phyloP scores from a whole-genome alignment of 2,113 vertebrate genomes.

The Accipiter virgatus region DNA sequence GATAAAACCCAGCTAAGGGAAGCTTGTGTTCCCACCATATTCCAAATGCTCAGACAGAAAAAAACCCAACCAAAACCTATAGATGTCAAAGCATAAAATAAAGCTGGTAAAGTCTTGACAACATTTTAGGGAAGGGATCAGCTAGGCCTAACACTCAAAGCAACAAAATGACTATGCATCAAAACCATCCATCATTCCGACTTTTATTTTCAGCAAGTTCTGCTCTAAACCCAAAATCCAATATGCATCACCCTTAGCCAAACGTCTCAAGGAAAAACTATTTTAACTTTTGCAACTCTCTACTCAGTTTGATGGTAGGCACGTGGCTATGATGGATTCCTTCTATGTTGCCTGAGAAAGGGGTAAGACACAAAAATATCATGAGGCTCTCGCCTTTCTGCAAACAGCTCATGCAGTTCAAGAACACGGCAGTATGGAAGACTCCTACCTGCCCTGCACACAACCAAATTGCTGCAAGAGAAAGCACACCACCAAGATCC shows the following conservation, averaged over 20 bases:
- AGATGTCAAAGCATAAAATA: not conserved
- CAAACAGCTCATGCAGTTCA: not conserved
- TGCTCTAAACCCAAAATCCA: slow-evolving; percentile 5
- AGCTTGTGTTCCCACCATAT: not conserved
- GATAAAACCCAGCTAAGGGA: not conserved
- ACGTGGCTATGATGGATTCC: not conserved
- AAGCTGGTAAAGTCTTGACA: not conserved
- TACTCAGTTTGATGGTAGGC: not conserved
- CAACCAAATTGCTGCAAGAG: not conserved
- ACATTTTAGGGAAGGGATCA: not conserved
- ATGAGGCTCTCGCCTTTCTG: not conserved
- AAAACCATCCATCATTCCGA: not conserved
- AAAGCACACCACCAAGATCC: not conserved
- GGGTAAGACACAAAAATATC: not conserved
- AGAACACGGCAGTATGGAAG: not conserved
- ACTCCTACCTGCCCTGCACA: not conserved
- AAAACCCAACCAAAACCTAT: not conserved
- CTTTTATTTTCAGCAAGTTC: slow-evolving; percentile 8
- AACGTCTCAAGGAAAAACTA: not conserved
- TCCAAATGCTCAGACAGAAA: not conserved
- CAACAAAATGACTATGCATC: not conserved
- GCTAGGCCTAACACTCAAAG: not conserved
- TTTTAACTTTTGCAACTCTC: not conserved
- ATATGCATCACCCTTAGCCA: not conserved
- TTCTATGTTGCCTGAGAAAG: not conserved